Conservation (phyloP, 1,140 invertebrate species). For the Harpegnathos saltator region DNA sequence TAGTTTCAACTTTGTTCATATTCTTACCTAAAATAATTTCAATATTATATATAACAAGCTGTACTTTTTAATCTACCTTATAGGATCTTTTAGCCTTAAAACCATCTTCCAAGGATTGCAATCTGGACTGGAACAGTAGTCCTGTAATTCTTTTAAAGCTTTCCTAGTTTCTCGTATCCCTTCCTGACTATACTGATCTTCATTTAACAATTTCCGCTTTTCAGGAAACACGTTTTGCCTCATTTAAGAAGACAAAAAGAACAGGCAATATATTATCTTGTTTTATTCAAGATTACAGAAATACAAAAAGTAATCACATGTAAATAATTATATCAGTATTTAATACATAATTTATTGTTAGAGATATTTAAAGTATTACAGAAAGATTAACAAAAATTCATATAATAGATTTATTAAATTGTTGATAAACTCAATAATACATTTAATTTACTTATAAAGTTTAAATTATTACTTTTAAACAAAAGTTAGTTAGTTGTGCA, state of each 20-base stretch:
- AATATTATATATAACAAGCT: constrained; percentile 27
- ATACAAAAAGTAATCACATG: too few species aligned
- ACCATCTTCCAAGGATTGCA: constrained; percentile 96
- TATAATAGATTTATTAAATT: constrained; percentile 13
- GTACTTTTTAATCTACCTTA: constrained; percentile 87
- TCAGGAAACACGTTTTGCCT: too few species aligned
- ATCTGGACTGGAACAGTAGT: constrained; percentile 95
- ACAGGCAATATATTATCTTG: too few species aligned
- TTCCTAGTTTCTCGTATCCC: constrained; percentile 92
- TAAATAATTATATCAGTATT: too few species aligned
- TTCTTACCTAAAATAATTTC: too few species aligned
- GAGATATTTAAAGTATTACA: too few species aligned
- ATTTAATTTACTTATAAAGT: constrained; percentile 8
- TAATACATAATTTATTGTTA: too few species aligned
- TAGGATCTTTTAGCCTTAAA: constrained; percentile 90
- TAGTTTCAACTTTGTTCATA: background rate
- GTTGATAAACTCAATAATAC: background rate
- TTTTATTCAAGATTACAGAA: too few species aligned
- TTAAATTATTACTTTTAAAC: constrained; percentile 3
- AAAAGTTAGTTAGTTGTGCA: background rate
- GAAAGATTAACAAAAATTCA: background rate
- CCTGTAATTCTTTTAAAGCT: constrained; percentile 91
- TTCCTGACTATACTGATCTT: constrained; percentile 88
- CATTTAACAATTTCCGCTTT: too few species aligned
- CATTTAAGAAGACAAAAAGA: too few species aligned